Evolutionary conservation across 2,797 vertebrate genomes (phyloP).

Genomic region (Perodicticus potto): DNA sequence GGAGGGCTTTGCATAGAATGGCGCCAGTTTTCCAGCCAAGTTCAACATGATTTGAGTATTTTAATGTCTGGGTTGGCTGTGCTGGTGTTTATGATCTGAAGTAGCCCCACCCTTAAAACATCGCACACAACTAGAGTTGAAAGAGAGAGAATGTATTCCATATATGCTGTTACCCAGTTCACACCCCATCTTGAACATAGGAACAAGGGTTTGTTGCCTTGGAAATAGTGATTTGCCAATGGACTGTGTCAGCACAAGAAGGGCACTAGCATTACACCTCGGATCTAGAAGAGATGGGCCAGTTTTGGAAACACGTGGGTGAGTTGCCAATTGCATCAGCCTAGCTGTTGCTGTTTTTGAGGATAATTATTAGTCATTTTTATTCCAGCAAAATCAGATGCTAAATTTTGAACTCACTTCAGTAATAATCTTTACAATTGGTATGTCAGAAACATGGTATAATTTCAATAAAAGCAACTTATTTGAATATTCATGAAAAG

Average conservation of each 20-base stretch:
- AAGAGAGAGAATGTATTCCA: background rate
- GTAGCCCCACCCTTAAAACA: background rate
- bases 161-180: background rate
- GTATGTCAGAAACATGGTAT: background rate
- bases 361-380: slow-evolving; percentile 63
- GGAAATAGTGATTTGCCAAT: background rate
- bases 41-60: background rate
- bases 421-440: background rate
- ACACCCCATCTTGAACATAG: background rate
- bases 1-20: background rate
- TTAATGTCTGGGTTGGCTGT: background rate
- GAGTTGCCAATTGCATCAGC: slow-evolving; percentile 42
- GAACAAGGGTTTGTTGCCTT: background rate
- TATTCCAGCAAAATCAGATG: background rate
- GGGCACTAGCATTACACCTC: background rate
- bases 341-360: slow-evolving; percentile 29
- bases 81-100: background rate
- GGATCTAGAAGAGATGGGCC: background rate
- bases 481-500: background rate
- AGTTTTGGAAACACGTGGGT: slow-evolving; percentile 54
- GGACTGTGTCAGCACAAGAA: background rate
- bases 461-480: background rate
- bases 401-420: slow-evolving; percentile 19
- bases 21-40: background rate
- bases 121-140: background rate